These are phyloP conservation scores for Zapus hudsonius DNA, from an alignment of 2,113 vertebrate species.

Conservation along the genomic window DNA sequence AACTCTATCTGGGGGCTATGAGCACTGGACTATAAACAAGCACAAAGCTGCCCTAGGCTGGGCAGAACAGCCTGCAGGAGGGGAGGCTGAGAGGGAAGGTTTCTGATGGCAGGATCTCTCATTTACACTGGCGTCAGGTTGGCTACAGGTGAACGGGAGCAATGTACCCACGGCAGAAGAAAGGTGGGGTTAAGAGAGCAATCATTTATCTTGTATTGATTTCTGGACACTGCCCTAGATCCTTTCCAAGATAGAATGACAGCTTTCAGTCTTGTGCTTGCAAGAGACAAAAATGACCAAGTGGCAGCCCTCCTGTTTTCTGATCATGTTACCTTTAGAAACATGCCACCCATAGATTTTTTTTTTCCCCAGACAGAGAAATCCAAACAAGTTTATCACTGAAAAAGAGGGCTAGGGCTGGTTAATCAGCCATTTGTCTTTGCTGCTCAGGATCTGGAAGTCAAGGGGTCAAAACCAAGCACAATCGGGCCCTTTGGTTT, in stretches of 20 bases:
- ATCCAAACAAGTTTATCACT: slow-evolving; percentile 87
- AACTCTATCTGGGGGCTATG: slow-evolving; percentile 85
- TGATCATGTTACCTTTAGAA: slow-evolving; percentile 87
- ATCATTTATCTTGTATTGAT: slow-evolving; percentile 90
- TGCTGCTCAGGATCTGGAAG: slow-evolving; percentile 79
- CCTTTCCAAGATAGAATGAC: slow-evolving; percentile 85
- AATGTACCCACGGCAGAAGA: slow-evolving; percentile 79
- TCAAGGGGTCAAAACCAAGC: slow-evolving; percentile 84
- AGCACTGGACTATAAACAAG: slow-evolving; percentile 85
- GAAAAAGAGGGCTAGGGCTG: slow-evolving; percentile 78
- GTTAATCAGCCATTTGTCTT: slow-evolving; percentile 86
- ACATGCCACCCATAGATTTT: slow-evolving; percentile 81
- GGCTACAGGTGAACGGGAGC: slow-evolving; percentile 87
- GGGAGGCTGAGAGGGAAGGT: slow-evolving; percentile 69
- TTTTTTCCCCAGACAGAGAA: slow-evolving; percentile 78
- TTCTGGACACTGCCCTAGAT: slow-evolving; percentile 89
- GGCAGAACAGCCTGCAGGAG: slow-evolving; percentile 59
- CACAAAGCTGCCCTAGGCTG: slow-evolving; percentile 73
- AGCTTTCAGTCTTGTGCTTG: slow-evolving; percentile 81
- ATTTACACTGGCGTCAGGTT: slow-evolving; percentile 88
- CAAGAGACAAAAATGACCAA: slow-evolving; percentile 81
- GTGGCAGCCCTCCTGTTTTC: slow-evolving; percentile 77
- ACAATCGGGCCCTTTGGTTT: slow-evolving; percentile 86
- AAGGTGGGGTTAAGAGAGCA: slow-evolving; percentile 86
- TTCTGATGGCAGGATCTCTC: slow-evolving; percentile 83